Evolutionary conservation across 2,888 invertebrate genomes (phyloP), one percentile per base, ranked within the genome.

Genomic region (Muscina levida): DNA sequence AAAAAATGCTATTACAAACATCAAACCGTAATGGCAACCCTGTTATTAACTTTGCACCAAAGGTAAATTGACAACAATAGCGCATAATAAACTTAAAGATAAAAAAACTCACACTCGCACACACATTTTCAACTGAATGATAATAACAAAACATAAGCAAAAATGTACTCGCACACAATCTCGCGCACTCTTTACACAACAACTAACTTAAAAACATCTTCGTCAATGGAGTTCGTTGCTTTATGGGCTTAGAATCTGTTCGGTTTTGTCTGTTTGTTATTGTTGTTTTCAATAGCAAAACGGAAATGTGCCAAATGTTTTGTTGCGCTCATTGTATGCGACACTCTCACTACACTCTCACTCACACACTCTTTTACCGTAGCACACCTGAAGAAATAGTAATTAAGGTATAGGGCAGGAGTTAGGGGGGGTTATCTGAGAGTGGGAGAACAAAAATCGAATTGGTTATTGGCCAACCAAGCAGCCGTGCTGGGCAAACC

Each of bases 381-480:
- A 24, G n/a, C 22, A 13, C 8, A 53, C 24, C 22, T 53, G 31
- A 31, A 5, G 8, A 31, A 31, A 8, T 31, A 5, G 8, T 31
- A 31, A 31, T 5, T 31, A 31, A 31, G 31, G 3, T 31, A 31
- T 31, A 31, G 8, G 8, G 8, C 8, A 31, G 8, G 8, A 5
- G 31, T 31, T 31, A 3, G 8, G 31, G n/a, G 8, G 31, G 8
- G 31, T 31, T 31, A 31, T 31, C n/a, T 31, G 31, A 8, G 3
- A 31, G 31, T 8, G 31, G 31, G 31, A 8, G 31, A n/a, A 66
- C 24, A 0, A 17, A 24, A 26, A 68, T 22, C 37, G 57, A 65
- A 70, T 70, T 70, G 46, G 70, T 65, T 70, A 62, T 53, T 70
- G 70, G 42, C 51, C 62, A 76, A 74, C 42, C 1, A 31, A 31